Evolutionary conservation across 1,140 invertebrate genomes (phyloP).

Genomic region (Hypsibius dujardini): DNA sequence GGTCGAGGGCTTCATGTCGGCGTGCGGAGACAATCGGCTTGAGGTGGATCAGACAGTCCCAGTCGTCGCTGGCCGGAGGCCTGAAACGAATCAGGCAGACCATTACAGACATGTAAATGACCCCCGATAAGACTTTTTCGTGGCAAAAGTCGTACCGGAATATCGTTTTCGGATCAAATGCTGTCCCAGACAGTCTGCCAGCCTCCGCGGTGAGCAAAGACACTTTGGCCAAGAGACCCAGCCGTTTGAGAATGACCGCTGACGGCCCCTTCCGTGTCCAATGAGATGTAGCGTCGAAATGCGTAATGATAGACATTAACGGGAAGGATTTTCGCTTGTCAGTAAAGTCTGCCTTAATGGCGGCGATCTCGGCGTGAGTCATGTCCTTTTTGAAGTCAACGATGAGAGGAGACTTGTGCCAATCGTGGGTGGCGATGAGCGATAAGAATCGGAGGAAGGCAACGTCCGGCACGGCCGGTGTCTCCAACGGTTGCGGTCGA

Average conservation of each 20-base stretch:
- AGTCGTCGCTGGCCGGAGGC: slow-evolving; percentile 44
- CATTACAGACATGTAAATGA: no score
- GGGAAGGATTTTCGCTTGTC: slow-evolving; percentile 29
- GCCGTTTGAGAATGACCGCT: slow-evolving; percentile 38
- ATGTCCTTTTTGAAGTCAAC: slow-evolving; percentile 62
- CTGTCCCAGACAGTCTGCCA: slow-evolving; percentile 27
- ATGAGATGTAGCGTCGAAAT: slow-evolving; percentile 23
- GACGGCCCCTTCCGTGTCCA: slow-evolving; percentile 22
- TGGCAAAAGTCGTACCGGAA: no score
- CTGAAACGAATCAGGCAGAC: slow-evolving; percentile 38
- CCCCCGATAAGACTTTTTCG: no score
- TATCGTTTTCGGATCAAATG: no score
- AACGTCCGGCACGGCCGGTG: slow-evolving; percentile 39
- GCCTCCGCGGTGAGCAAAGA: slow-evolving; percentile 40
- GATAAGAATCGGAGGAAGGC: slow-evolving; percentile 57
- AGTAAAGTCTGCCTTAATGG: slow-evolving; percentile 28
- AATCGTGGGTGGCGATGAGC: slow-evolving; percentile 50
- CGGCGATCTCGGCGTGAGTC: slow-evolving; percentile 27
- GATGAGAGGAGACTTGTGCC: slow-evolving; percentile 49
- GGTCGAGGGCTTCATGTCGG: slow-evolving; percentile 25
- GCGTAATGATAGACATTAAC: slow-evolving; percentile 25
- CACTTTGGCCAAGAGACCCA: slow-evolving; percentile 46
- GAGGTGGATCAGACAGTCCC: slow-evolving; percentile 57
- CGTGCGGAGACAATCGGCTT: slow-evolving; percentile 31
- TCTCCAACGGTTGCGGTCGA: no score